A percentile compares a stretch with the other conserved stretches of the same genome.
phyloP scores from a whole-genome alignment of 2,113 vertebrate species.

The Ciconia stormi region DNA sequence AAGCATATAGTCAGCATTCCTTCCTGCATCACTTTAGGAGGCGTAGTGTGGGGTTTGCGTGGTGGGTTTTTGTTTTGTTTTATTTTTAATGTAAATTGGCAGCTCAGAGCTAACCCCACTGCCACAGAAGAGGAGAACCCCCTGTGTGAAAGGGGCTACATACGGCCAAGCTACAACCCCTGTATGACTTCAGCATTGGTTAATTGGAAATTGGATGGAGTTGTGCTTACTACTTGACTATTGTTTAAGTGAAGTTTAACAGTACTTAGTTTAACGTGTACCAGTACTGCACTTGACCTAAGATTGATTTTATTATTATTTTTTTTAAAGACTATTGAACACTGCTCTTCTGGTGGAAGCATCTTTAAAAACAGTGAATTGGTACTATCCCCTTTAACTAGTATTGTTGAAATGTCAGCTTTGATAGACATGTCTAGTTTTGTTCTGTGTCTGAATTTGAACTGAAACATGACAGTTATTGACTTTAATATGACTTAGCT shows the following conservation, averaged over 20 bases:
- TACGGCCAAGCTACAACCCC: background rate
- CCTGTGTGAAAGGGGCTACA: background rate
- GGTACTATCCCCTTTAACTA: background rate
- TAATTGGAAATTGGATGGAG: too few relatives aligned
- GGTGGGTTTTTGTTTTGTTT: background rate
- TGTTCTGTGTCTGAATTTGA: background rate
- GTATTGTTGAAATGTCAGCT: background rate
- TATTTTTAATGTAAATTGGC: background rate
- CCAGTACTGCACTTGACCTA: background rate
- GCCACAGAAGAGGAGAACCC: background rate
- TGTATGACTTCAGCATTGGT: background rate
- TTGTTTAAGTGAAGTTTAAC: background rate
- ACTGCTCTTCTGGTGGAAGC: background rate
- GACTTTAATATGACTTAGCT: background rate
- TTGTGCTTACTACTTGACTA: background rate
- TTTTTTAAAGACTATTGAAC: background rate
- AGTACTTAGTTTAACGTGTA: background rate
- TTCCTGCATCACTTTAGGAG: background rate
- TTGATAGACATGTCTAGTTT: background rate
- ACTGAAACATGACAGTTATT: background rate
- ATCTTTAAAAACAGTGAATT: background rate
- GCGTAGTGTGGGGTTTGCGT: background rate
- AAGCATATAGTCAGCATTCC: fast-evolving
- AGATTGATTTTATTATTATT: too few relatives aligned
- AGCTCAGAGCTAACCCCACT: background rate